Conservation (phyloP, 2,113 vertebrate genomes). For the Okapia johnstoni region DNA sequence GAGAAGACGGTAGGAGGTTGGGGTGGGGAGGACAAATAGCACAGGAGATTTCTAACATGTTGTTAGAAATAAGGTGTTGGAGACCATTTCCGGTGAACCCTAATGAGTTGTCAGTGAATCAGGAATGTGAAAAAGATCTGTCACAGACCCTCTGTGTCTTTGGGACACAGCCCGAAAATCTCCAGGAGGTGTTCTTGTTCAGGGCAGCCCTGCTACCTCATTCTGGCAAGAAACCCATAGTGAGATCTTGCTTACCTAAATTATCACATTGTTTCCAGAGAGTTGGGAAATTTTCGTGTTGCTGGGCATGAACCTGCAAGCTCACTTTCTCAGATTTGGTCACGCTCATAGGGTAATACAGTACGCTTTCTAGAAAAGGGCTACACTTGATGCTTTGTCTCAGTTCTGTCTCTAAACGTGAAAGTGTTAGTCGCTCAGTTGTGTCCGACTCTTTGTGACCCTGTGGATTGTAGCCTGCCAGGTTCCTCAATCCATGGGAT, state of each 20-base stretch:
- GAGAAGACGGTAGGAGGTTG: background rate
- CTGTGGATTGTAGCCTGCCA: background rate
- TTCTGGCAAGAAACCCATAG: background rate
- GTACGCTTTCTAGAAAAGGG: background rate
- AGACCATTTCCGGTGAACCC: background rate
- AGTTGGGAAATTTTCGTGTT: background rate
- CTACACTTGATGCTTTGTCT: background rate
- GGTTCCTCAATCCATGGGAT: background rate
- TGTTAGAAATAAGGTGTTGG: background rate
- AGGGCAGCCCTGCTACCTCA: background rate
- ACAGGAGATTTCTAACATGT: background rate
- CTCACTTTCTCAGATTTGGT: conserved; percentile 12
- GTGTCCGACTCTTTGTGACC: background rate
- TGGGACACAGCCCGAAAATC: background rate
- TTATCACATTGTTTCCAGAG: background rate
- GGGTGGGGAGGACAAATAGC: background rate
- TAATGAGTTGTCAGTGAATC: background rate
- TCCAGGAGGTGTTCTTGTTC: background rate
- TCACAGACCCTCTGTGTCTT: background rate
- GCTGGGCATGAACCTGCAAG: background rate
- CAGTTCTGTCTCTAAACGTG: background rate
- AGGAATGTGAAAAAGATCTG: background rate
- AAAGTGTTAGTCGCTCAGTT: background rate
- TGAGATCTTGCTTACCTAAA: background rate
- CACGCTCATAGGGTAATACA: background rate